Evolutionary conservation across 2,113 vertebrate genomes (phyloP).

Genomic region (Pollimyrus isidori): DNA sequence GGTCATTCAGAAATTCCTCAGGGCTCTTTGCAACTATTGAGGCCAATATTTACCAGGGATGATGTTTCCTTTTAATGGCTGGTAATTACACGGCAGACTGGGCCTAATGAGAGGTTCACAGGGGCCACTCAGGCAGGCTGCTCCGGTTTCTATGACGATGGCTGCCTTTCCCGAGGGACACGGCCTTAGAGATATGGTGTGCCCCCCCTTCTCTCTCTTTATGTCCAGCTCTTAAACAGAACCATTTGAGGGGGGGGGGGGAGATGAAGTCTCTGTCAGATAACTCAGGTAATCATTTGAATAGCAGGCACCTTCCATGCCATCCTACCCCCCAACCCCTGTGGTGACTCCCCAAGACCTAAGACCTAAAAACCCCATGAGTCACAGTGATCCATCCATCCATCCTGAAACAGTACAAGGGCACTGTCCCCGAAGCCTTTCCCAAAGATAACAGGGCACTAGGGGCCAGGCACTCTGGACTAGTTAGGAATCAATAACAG

Average conservation of each 20-base stretch:
- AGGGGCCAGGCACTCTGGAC: background rate
- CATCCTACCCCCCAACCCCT: background rate
- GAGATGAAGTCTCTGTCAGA: background rate
- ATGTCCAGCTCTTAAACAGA: background rate
- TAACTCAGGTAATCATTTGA: background rate
- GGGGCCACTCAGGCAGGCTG: constrained; percentile 21
- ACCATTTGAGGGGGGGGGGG: background rate
- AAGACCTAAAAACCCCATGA: background rate
- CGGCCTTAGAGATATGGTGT: background rate
- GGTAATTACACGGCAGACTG: constrained; percentile 27
- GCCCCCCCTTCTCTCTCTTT: background rate
- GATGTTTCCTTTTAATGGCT: constrained; percentile 28
- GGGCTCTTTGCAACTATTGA: background rate
- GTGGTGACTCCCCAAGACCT: background rate
- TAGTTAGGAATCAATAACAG: background rate
- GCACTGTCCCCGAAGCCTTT: background rate
- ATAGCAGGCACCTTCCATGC: background rate
- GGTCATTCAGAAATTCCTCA: constrained; percentile 15
- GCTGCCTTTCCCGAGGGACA: constrained; percentile 25
- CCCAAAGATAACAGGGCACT: background rate
- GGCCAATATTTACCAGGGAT: constrained; percentile 29
- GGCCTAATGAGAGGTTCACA: constrained; percentile 29
- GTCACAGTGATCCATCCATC: background rate
- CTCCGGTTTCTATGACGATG: constrained; percentile 34
- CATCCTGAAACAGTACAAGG: background rate